These are phyloP conservation scores for Drosophila parthenogenetica DNA, from an alignment of 2,888 invertebrate genomes.

Conservation along the genomic window DNA sequence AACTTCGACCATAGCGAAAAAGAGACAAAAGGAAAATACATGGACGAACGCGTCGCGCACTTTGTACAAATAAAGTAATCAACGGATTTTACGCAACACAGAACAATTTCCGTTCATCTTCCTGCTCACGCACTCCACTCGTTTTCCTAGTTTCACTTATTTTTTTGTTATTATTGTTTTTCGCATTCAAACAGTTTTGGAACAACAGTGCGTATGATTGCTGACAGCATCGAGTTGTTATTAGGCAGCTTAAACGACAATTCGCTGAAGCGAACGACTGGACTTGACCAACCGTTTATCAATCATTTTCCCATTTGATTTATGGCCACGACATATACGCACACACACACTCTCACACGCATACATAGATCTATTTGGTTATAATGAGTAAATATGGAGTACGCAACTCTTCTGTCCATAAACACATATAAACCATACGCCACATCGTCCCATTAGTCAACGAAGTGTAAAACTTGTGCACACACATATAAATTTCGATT, in stretches of 20 bases:
- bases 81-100: constrained; percentile 72
- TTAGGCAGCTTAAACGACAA: constrained; percentile 49
- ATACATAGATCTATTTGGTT: not conserved
- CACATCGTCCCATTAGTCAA: constrained; percentile 25
- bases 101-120: constrained; percentile 61
- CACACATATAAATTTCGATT: constrained; percentile 67
- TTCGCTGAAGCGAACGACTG: constrained; percentile 22
- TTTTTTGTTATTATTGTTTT: constrained; percentile 8
- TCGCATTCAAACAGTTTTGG: constrained; percentile 2
- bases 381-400: constrained; percentile 54
- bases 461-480: constrained; percentile 36
- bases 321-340: constrained; percentile 41
- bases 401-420: constrained; percentile 35
- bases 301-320: constrained; percentile 75
- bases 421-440: constrained; percentile 50
- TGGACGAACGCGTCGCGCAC: constrained; percentile 44
- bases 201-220: constrained; percentile 69
- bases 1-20: constrained; percentile 5
- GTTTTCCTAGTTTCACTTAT: constrained; percentile 8
- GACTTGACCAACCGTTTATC: constrained; percentile 63
- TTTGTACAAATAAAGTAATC: constrained; percentile 78
- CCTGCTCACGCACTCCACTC: constrained; percentile 6
- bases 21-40: constrained; percentile 27
- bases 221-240: constrained; percentile 31
- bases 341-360: not conserved